Evolutionary conservation across 2,888 invertebrate genomes (phyloP).

Genomic region (Acanthoscelides obtectus): DNA sequence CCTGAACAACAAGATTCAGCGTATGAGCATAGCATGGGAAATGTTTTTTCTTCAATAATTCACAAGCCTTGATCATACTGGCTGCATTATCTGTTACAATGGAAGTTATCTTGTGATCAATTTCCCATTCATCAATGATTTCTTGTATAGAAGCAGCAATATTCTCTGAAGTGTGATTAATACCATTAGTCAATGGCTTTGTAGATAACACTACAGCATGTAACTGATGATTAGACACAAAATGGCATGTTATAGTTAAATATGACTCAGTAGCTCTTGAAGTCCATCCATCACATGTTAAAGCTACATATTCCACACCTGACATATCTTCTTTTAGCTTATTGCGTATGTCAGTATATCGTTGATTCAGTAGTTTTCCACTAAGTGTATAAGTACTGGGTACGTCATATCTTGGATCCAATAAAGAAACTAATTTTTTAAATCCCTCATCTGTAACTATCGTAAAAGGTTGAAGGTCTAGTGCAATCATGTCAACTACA

Average conservation of each 20-base stretch:
- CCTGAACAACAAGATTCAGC: constrained; percentile 17
- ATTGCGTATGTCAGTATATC: neutral
- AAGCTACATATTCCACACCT: constrained; percentile 14
- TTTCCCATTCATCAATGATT: constrained; percentile 14
- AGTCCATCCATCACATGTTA: constrained; percentile 17
- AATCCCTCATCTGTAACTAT: constrained; percentile 8
- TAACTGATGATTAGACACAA: constrained; percentile 8
- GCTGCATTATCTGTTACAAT: constrained; percentile 20
- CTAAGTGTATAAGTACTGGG: constrained; percentile 1
- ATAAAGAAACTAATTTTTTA: constrained; percentile 1
- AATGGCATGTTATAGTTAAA: constrained; percentile 17
- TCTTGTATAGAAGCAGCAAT: constrained; percentile 13
- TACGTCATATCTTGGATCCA: constrained; percentile 3
- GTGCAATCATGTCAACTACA: neutral
- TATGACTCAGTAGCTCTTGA: constrained; percentile 17
- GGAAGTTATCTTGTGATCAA: constrained; percentile 14
- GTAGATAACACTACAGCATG: constrained; percentile 17
- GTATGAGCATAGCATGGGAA: constrained; percentile 19
- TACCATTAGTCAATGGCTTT: constrained; percentile 16
- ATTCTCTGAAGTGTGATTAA: constrained; percentile 18
- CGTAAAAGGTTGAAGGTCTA: constrained; percentile 8
- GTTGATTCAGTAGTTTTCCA: neutral
- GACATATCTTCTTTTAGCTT: constrained; percentile 10
- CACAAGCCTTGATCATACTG: constrained; percentile 17
- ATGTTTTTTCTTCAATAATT: constrained; percentile 12